Evolutionary conservation across 2,113 vertebrate species (phyloP), one percentile per base, ranked within the genome.

Genomic region (Thinocorus orbignyianus): DNA sequence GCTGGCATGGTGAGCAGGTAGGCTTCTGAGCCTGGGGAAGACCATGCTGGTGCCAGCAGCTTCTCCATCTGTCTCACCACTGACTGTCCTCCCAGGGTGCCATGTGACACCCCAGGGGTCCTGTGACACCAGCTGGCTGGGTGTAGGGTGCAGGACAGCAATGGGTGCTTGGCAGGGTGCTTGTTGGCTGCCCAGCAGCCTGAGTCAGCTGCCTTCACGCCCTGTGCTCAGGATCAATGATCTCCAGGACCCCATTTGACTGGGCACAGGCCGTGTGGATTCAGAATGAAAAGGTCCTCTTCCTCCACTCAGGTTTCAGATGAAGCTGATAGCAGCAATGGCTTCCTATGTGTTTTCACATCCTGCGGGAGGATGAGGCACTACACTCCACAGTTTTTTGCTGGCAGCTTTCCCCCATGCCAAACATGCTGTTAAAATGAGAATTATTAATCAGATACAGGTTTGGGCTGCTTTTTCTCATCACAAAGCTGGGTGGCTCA

Each of bases 261-360:
- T 64, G 14, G 16, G 16, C n/a, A 10, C 7, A 22, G 70, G 19
- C 51, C 2, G 1, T 0, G 0, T 1, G 1, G 24, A 30, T 17
- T 62, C 42, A 42, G 68, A 64, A 78, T 61, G n/a, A 58, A n/a
- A 33, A 61, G 46, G 17, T 61, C 72, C 15, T 84, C 58, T 55
- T 57, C 13, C 8, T 73, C n/a, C 15, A 5, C 2, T 4, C 5
- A 3, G 37, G 28, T 71, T 80, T 73, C 30, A 57, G 86, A 17
- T 58, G 62, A 46, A 72, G 76, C 62, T 66, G 68, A 31, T 16
- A 30, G 71, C 71, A 73, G 46, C 46, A 60, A 24, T 42, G 54
- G 8, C 66, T 90, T 65, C 41, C 30, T 9, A 4, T 39, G 37
- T 70, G 31, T 80, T 94, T 70, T 46, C 46, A 26, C 1, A 5